Base-by-base conservation (phyloP, 64 coral and sea anemone genomes). In the Trachythela sp. region DNA sequence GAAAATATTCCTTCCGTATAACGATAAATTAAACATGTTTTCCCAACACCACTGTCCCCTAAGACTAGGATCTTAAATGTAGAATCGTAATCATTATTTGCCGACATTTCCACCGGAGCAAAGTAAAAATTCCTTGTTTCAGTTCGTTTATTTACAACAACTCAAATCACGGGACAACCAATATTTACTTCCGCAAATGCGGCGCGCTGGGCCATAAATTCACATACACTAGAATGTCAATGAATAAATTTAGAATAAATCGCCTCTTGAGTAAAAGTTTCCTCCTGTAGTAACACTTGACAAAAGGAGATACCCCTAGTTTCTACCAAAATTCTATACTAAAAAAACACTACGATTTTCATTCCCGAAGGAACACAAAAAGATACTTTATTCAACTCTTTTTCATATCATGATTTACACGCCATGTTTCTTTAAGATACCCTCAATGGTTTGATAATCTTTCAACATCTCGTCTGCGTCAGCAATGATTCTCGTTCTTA, bases 61-160 rank as follows among this genome's bases (percentile, higher is more conserved):
- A 99, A 91, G 36, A 99, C 94, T 48, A 99, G 86, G 54, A 99
- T 99, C 52, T 99, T 99, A 87, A 90, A 99, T 17, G 96, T 99
- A 41, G 88, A 85, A 85, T 99, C 96, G 67, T 93, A 99, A 42
- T 99, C 96, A 41, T 97, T 94, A 5, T 95, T 94, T 9, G 59
- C 13, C 20, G 75, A 29, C 75, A 80, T 80, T 22, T 36, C 37
- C 26, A 64, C 56, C 17, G 11, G 42, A n/a, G 13, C 56, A 64
- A 64, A 18, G 22, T 20, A 22, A 2, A 64, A 64, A 59, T 17
- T 59, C 6, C 2, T 64, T 64, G 56, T 64, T 45, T 45, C 42
- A 45, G 4, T 45, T 45, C 42, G 42, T 45, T 45, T 45, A 45
- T 45, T 2, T n/a, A 22, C 56, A 64, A 52, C 1, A 11, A 64